Evolutionary conservation across 1,140 invertebrate species (phyloP).

Genomic region (Neuroterus valhalla): DNA sequence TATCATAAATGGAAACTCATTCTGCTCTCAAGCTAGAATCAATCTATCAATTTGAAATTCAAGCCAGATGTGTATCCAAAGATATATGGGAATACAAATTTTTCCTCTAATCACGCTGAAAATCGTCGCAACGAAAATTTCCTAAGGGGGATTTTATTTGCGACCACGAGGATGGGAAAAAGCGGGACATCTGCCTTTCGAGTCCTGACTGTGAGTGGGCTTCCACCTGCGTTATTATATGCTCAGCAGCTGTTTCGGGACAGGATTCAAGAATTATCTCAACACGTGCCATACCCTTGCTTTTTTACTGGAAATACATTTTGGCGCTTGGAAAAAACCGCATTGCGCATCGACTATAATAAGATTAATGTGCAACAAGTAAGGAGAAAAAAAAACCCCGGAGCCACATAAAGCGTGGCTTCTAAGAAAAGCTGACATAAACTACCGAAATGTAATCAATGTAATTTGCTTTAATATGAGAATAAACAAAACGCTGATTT

Average conservation of each 20-base stretch:
- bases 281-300: conserved; percentile 11
- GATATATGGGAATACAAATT: not conserved
- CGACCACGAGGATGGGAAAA: conserved; percentile 6
- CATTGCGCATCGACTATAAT: not conserved
- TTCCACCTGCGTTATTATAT: conserved; percentile 10
- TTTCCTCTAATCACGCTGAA: conserved; percentile 3
- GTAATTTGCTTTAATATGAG: not conserved
- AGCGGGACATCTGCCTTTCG: conserved; percentile 19
- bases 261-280: conserved; percentile 17
- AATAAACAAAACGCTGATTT: not conserved
- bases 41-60: not conserved
- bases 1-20: not conserved
- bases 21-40: not conserved
- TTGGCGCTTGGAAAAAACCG: not conserved
- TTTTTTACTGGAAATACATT: not conserved
- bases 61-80: not conserved
- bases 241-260: conserved; percentile 5
- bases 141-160: not conserved
- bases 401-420: no score
- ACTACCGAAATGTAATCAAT: not conserved
- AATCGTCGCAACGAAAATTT: conserved; percentile 15
- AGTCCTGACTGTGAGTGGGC: conserved; percentile 7
- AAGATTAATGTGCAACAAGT: not conserved
- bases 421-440: no score
- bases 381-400: not conserved